A percentile compares a stretch with the other conserved stretches of the same genome.
Conservation (phyloP, 2,797 vertebrate species). For the Enteromius mattozi region DNA sequence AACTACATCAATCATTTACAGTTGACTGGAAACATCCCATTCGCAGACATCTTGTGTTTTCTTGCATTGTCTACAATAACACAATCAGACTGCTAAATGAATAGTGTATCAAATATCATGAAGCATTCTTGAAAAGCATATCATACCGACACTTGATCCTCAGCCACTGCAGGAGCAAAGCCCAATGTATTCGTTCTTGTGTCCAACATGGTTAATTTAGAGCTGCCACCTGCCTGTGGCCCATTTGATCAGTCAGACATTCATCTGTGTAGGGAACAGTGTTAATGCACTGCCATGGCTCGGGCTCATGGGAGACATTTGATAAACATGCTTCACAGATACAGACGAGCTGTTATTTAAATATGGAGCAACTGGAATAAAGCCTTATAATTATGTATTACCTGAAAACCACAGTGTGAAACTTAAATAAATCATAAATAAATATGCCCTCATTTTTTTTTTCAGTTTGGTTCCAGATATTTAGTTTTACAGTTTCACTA, state of each 20-base stretch:
- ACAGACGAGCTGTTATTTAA: not conserved
- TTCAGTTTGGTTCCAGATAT: not conserved
- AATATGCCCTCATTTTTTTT: not conserved
- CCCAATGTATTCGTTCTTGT: slow-evolving; percentile 38
- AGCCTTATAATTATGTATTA: not conserved
- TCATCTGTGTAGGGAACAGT: slow-evolving; percentile 20
- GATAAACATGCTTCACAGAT: not conserved
- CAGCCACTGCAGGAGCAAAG: not conserved
- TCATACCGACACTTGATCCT: slow-evolving; percentile 28
- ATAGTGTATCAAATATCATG: slow-evolving; percentile 49
- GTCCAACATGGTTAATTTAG: slow-evolving; percentile 58
- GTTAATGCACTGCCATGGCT: not conserved
- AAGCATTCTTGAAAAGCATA: slow-evolving; percentile 43
- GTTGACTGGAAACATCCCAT: slow-evolving; percentile 5
- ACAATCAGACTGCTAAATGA: slow-evolving; percentile 43
- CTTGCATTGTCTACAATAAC: slow-evolving; percentile 46
- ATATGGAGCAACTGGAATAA: not conserved
- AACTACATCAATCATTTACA: slow-evolving; percentile 22
- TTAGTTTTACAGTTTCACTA: not conserved
- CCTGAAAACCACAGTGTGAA: not conserved
- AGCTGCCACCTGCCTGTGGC: slow-evolving; percentile 15
- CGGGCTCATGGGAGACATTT: not conserved
- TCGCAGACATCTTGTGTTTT: slow-evolving; percentile 5
- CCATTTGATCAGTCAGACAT: slow-evolving; percentile 7
- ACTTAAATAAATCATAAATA: not conserved